phyloP scores from a whole-genome alignment of 1,140 invertebrate species.

The Myzus persicae region DNA sequence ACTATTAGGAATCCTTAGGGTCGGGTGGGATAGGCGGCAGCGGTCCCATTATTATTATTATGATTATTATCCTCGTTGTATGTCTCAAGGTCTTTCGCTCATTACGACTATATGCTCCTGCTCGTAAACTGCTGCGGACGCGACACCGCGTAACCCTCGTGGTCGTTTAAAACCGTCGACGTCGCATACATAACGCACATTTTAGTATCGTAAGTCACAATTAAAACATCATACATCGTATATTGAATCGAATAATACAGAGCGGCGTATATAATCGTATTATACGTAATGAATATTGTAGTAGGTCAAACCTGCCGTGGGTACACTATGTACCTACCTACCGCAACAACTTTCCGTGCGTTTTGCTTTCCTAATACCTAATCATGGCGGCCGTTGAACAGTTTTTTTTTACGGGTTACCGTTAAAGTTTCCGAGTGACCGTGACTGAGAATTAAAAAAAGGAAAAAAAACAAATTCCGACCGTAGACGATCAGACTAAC shows the following conservation, averaged over 20 bases:
- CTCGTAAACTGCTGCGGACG: background rate
- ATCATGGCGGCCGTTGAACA: background rate
- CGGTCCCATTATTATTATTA: background rate
- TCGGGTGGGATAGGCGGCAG: background rate
- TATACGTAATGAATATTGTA: background rate
- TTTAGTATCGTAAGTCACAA: constrained; percentile 5
- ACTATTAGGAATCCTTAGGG: constrained; percentile 22
- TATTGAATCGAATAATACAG: background rate
- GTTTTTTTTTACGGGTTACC: background rate
- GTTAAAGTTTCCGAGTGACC: background rate
- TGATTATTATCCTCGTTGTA: background rate
- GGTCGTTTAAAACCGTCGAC: background rate
- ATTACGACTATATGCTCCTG: background rate
- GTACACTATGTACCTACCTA: background rate
- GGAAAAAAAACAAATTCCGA: background rate
- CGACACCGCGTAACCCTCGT: background rate
- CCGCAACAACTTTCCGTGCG: constrained; percentile 9
- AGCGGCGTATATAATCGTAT: background rate
- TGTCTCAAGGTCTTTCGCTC: constrained; percentile 20
- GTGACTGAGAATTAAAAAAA: background rate
- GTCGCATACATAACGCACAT: background rate
- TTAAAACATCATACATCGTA: constrained; percentile 15
- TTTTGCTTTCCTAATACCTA: background rate
- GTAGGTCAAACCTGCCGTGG: background rate
- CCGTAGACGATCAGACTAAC: background rate